Percentiles rank a stretch among this genome's conserved stretches.
Evolutionary conservation across 2,113 vertebrate genomes (phyloP).

Genomic region (Phoxinus phoxinus): DNA sequence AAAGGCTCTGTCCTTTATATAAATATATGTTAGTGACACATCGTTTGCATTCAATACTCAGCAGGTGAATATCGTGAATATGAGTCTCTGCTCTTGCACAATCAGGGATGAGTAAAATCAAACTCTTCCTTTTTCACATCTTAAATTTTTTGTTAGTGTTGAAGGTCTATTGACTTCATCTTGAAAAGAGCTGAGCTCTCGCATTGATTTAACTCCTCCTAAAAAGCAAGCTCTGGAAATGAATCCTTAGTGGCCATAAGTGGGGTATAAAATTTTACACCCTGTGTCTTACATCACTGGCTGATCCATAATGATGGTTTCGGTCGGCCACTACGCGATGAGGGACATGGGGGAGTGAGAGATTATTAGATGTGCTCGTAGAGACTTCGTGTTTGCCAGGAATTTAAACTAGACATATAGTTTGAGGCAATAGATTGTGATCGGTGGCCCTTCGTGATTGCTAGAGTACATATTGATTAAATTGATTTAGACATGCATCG

Average conservation of each 20-base stretch:
- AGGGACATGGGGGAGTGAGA: neutral
- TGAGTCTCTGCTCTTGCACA: neutral
- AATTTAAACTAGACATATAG: constrained; percentile 34
- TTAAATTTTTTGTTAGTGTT: constrained; percentile 23
- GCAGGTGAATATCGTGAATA: neutral
- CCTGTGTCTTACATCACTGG: constrained; percentile 46
- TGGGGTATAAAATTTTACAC: constrained; percentile 32
- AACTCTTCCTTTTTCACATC: neutral
- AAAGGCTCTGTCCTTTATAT: neutral
- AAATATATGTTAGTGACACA: constrained; percentile 7
- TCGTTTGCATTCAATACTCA: neutral
- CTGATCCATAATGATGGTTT: constrained; percentile 49
- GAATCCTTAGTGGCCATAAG: constrained; percentile 48
- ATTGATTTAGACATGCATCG: constrained; percentile 34
- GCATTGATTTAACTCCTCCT: constrained; percentile 38
- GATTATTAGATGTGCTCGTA: constrained; percentile 27
- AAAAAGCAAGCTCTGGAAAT: constrained; percentile 33
- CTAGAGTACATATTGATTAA: constrained; percentile 30
- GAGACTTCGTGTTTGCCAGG: constrained; percentile 27
- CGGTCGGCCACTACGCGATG: constrained; percentile 14
- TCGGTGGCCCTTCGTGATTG: constrained; percentile 20
- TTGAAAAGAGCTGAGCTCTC: constrained; percentile 28
- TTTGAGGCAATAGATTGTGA: constrained; percentile 24
- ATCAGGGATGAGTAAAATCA: constrained; percentile 26
- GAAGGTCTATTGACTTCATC: constrained; percentile 18